Base-by-base conservation (phyloP, 2,888 invertebrate species). In the Lasioglossum malachurum region DNA sequence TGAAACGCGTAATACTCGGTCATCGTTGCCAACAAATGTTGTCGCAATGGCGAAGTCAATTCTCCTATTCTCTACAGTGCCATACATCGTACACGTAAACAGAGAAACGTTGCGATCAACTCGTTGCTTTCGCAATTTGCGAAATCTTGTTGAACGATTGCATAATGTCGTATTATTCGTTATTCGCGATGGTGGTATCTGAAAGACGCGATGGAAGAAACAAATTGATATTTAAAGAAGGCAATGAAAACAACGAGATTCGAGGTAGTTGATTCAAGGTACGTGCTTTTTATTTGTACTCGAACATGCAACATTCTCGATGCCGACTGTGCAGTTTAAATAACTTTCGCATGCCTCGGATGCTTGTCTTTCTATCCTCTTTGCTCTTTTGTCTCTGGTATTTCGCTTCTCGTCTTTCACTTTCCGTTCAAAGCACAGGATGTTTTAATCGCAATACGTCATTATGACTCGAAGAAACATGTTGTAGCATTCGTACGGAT, bases 191-290 rank as follows among this genome's bases (percentile, higher is more conserved):
- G 46, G 35, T 16, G 27, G 27, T 41, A 53, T 57, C 53, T 64
- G 73, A 75, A 57, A 80, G 2, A 7, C 44, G 19, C 53, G 19
- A 16, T 64, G 16, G 31, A 71, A 72, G 78, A 73, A 49, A 71
- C 72, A 12, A 57, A 14, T 67, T 67, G 31, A 67, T 64, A 64
- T 64, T 72, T 73, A 73, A 44, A 60, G 80, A 82, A 60, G 31
- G 12, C 75, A 75, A 27, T 38, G 49, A 67, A 72, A 53, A 38
- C 78, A 84, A 79, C 5, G 72, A 80, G 64, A 35, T 49, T 53
- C 71, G 41, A 19, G 27, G 74, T 83, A 49, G 80, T 87, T 75
- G 64, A 84, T 84, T 67, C 83, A 88, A 87, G 89, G 87, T 79
- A 31, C 35, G 38, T 74, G 19, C 23, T n/a, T 53, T 87, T 75